Percentiles rank a stretch among this genome's conserved stretches.
phyloP scores from a whole-genome alignment of 1,140 invertebrate genomes.

The Cotesia glomerata region DNA sequence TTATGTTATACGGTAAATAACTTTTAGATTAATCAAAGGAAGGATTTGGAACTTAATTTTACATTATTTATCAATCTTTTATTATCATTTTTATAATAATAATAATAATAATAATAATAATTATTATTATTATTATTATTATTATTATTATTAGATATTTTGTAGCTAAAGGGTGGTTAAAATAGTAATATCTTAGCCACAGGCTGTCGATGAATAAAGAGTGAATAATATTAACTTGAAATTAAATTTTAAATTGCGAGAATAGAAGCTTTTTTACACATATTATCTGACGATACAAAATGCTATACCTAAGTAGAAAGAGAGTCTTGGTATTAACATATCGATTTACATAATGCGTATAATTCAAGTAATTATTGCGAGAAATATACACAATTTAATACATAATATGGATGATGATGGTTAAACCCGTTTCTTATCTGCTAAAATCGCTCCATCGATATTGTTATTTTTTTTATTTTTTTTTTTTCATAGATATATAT shows the following conservation, averaged over 20 bases:
- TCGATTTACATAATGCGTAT: slow-evolving; percentile 64
- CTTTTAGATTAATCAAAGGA: no score
- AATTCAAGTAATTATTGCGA: slow-evolving; percentile 64
- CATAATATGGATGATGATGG: slow-evolving; percentile 56
- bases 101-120: no score
- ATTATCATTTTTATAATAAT: no score
- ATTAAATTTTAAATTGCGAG: slow-evolving; percentile 58
- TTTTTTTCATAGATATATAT: no score
- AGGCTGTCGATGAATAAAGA: slow-evolving; percentile 43
- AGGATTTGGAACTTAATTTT: no score
- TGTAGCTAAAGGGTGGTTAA: neutral
- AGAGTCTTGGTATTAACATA: slow-evolving; percentile 55
- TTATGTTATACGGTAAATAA: no score
- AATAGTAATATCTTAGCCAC: neutral
- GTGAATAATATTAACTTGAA: slow-evolving; percentile 44
- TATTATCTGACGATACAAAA: neutral
- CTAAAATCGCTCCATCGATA: slow-evolving; percentile 27
- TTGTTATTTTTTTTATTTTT: slow-evolving; percentile 1
- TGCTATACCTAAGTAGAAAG: neutral
- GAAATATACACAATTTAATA: slow-evolving; percentile 65
- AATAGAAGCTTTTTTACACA: slow-evolving; percentile 41
- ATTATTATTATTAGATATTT: neutral
- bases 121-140: neutral
- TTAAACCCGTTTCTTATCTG: slow-evolving; percentile 53
- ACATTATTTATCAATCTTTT: no score